Evolutionary conservation across 2,797 vertebrate species (phyloP).

Genomic region (Pantherophis vulpinus): DNA sequence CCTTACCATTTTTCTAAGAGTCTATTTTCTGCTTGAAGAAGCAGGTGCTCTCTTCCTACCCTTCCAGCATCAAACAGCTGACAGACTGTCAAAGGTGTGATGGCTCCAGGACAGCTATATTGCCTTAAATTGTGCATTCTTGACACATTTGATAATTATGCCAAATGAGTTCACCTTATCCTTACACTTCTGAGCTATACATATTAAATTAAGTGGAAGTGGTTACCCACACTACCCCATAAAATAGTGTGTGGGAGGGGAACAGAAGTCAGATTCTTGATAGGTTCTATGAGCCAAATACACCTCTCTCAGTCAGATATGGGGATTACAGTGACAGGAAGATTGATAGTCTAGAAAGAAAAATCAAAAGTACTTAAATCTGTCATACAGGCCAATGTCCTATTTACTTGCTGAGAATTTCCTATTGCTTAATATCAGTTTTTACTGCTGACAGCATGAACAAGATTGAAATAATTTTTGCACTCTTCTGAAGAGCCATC

Average conservation of each 20-base stretch:
- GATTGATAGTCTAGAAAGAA: constrained; percentile 15
- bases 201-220: constrained; percentile 50
- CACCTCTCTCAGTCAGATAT: background rate
- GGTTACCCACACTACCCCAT: background rate
- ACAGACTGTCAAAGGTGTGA: constrained; percentile 65
- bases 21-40: constrained; percentile 70
- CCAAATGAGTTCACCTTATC: constrained; percentile 67
- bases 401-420: background rate
- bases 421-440: constrained; percentile 23
- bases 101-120: constrained; percentile 59
- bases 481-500: background rate
- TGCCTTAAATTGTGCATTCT: constrained; percentile 61
- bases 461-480: constrained; percentile 3
- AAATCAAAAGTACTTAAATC: constrained; percentile 21
- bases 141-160: constrained; percentile 65
- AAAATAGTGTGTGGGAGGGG: background rate
- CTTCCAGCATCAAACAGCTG: constrained; percentile 50
- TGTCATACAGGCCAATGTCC: constrained; percentile 9
- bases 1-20: constrained; percentile 47
- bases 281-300: rapidly evolving
- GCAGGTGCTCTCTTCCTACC: constrained; percentile 59
- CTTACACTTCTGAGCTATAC: constrained; percentile 50
- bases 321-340: background rate
- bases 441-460: background rate
- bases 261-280: background rate